Evolutionary conservation across 2,113 vertebrate genomes (phyloP).

Genomic region (Mungos mungo): DNA sequence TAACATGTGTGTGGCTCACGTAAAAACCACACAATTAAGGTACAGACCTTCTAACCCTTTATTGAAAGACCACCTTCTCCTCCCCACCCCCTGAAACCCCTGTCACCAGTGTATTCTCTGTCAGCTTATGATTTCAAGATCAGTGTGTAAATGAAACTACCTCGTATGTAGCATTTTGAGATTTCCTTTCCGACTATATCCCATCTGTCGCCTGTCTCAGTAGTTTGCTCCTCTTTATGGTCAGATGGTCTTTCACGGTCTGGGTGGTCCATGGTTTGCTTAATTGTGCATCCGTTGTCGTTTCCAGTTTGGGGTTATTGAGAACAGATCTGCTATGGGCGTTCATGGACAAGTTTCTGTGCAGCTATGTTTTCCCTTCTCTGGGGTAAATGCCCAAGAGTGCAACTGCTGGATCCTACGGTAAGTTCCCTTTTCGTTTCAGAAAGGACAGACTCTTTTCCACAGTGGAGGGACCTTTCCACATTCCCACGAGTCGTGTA

Average conservation of each 20-base stretch:
- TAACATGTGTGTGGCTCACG: not conserved
- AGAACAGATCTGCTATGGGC: not conserved
- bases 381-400: not conserved
- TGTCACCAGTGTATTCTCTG: not conserved
- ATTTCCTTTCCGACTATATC: not conserved
- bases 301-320: not conserved
- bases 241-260: not conserved
- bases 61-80: no score
- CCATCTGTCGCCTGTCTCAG: not conserved
- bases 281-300: not conserved
- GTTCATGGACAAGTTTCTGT: not conserved
- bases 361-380: not conserved
- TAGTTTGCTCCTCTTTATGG: not conserved
- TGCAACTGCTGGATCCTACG: not conserved
- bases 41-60: not conserved
- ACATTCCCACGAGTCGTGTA: not conserved
- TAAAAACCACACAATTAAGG: not conserved
- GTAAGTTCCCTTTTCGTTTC: not conserved
- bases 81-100: not conserved
- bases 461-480: not conserved
- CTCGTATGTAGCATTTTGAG: not conserved
- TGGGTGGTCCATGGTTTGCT: not conserved
- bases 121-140: not conserved
- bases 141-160: not conserved
- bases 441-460: not conserved